Conservation (phyloP, 53 echinoderm and acorn worm genomes). For the Paracentrotus lividus region DNA sequence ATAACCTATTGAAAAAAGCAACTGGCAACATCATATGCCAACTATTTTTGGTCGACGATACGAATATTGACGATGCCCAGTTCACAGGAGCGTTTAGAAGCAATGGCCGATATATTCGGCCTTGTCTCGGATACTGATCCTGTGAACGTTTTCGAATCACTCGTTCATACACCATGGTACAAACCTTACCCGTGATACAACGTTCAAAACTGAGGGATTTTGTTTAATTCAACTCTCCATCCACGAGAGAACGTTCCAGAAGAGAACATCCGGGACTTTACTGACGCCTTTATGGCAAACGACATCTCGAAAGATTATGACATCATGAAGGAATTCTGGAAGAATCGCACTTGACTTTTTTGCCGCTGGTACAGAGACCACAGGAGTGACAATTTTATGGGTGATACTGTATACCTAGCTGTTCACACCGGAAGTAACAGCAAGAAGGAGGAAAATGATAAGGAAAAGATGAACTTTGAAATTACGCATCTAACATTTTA, state of each 20-base stretch:
- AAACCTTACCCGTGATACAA: not conserved
- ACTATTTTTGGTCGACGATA: not conserved
- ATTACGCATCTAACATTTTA: not conserved
- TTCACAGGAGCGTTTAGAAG: not conserved
- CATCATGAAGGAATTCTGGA: slow-evolving; percentile 42
- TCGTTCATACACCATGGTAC: slow-evolving; percentile 10
- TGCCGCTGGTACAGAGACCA: slow-evolving; percentile 69
- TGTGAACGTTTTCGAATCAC: not conserved
- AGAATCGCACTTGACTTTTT: slow-evolving; percentile 64
- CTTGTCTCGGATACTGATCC: not conserved
- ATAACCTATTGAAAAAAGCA: not conserved
- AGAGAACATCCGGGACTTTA: slow-evolving; percentile 26
- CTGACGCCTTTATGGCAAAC: slow-evolving; percentile 45
- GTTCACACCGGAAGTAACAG: slow-evolving; percentile 58
- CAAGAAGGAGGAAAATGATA: slow-evolving; percentile 34
- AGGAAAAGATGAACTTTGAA: not conserved
- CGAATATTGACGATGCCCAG: not conserved
- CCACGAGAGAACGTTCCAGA: slow-evolving; percentile 52
- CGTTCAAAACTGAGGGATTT: not conserved
- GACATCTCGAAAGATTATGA: slow-evolving; percentile 26
- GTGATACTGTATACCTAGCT: slow-evolving; percentile 52
- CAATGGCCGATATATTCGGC: not conserved
- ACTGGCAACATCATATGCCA: not conserved
- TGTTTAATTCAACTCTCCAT: not conserved
- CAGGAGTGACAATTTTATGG: slow-evolving; percentile 47